Base-by-base conservation (phyloP, 2,888 invertebrate species). In the Scaptomyza tumidula region DNA sequence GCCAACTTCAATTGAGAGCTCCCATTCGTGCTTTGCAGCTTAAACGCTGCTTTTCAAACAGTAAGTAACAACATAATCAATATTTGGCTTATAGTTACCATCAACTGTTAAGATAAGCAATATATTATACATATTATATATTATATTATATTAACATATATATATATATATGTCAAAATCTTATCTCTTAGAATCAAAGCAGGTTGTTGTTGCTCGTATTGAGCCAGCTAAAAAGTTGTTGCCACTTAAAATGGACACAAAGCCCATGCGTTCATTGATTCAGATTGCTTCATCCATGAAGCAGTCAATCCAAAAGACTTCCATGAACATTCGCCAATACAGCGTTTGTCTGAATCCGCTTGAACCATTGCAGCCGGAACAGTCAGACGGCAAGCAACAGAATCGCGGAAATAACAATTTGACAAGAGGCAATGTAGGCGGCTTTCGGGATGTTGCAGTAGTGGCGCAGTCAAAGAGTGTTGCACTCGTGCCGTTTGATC, bases 1-100 rank as follows among this genome's bases (percentile, higher is more conserved):
- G 75, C 46, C 77, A 72, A 64, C 61, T 69, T 29, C 72, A 69
- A 58, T 61, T 76, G 46, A 58, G 37, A 46, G 50, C 44, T 16
- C 53, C 72, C 6, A n/a, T 72, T 11, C 67, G 39, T 49, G 61
- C 48, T 3, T 24, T 61, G 19, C 52, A 56, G 44, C 58, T 76
- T 37, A 76, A 54, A 13, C 63, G 69, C 43, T 56, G 49, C 39
- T 41, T 76, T 35, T 53, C 58, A 9, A 59, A 19, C 55, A 68
- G 75, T 76, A 14, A 75, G 75, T 75, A 56, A 2, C 39, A 3
- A 19, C 19, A 19, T 27, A 13, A 16, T 16, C 6, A 37, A 37
- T 37, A n/a, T 35, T 13, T 7, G 1, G 7, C 7, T 29, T 29
- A 7, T 29, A 29, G 29, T 7, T 29, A 29, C 1, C 7, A 29